Evolutionary conservation across 2,888 invertebrate species (phyloP).

Genomic region (Cecidostiba fungosa): DNA sequence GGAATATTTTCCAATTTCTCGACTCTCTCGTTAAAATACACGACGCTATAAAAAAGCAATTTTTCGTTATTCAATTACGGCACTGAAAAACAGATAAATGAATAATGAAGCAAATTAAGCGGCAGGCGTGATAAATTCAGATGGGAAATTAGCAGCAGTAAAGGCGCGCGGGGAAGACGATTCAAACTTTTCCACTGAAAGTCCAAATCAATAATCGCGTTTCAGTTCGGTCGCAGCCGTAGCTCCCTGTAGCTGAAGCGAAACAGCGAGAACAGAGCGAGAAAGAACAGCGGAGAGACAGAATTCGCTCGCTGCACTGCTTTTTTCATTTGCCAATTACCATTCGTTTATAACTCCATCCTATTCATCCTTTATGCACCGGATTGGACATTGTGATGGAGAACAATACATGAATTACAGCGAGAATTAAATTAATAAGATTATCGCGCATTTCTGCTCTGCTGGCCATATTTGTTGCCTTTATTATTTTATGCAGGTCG

Average conservation of each 20-base stretch:
- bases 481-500: too few relatives aligned
- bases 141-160: constrained; percentile 44
- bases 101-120: constrained; percentile 45
- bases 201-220: constrained; percentile 63
- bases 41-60: constrained; percentile 6
- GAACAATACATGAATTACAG: background rate
- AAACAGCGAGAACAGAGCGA: background rate
- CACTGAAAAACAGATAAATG: constrained; percentile 11
- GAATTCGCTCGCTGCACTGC: background rate
- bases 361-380: background rate
- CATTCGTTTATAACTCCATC: background rate
- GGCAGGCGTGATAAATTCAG: constrained; percentile 52
- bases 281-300: background rate
- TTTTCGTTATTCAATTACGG: constrained; percentile 30
- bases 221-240: constrained; percentile 8
- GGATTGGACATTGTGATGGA: background rate
- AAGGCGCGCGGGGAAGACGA: constrained; percentile 8
- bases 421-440: background rate
- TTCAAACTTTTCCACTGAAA: constrained; percentile 64
- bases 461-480: too few relatives aligned
- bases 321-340: constrained; percentile 14
- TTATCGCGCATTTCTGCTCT: background rate
- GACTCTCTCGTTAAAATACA: background rate
- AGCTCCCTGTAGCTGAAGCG: constrained; percentile 19
- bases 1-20: constrained; percentile 2